These are phyloP conservation scores for Acromyrmex echinatior DNA, from an alignment of 1,140 invertebrate species.

Conservation along the genomic window DNA sequence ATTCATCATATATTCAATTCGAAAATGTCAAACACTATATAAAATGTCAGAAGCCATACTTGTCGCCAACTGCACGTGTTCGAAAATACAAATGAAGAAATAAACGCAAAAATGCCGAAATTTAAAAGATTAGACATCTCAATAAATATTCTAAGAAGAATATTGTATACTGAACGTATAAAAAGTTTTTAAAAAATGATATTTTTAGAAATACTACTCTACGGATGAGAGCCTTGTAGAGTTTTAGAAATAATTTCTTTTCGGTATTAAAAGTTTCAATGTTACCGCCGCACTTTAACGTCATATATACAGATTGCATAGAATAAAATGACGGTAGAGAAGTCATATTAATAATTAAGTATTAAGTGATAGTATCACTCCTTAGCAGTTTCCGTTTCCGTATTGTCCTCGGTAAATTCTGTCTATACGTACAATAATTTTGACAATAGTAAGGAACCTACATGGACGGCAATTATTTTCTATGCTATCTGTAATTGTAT, in stretches of 20 bases:
- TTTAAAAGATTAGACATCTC: constrained; percentile 4
- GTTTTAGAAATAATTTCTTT: constrained; percentile 25
- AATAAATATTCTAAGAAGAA: background rate
- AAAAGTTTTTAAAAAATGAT: constrained; percentile 22
- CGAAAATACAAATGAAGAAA: constrained; percentile 25
- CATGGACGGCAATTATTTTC: constrained; percentile 82
- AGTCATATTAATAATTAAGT: constrained; percentile 37
- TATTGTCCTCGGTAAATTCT: constrained; percentile 44
- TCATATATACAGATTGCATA: constrained; percentile 29
- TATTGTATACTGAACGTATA: constrained; percentile 4
- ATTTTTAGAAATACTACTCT: constrained; percentile 6
- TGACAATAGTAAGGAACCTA: constrained; percentile 73
- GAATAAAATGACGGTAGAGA: constrained; percentile 37
- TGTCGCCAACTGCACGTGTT: background rate
- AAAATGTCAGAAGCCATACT: constrained; percentile 4
- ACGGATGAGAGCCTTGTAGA: background rate
- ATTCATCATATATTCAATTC: background rate
- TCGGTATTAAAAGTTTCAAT: constrained; percentile 29
- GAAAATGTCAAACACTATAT: background rate
- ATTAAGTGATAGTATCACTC: constrained; percentile 33
- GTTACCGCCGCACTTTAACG: constrained; percentile 46
- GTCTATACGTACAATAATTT: constrained; percentile 58
- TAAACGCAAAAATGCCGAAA: constrained; percentile 6
- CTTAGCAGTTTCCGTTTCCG: constrained; percentile 31
- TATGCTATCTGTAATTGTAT: constrained; percentile 69